These are phyloP conservation scores for Trichonephila clavipes DNA, from an alignment of 1,140 invertebrate genomes.

Conservation along the genomic window DNA sequence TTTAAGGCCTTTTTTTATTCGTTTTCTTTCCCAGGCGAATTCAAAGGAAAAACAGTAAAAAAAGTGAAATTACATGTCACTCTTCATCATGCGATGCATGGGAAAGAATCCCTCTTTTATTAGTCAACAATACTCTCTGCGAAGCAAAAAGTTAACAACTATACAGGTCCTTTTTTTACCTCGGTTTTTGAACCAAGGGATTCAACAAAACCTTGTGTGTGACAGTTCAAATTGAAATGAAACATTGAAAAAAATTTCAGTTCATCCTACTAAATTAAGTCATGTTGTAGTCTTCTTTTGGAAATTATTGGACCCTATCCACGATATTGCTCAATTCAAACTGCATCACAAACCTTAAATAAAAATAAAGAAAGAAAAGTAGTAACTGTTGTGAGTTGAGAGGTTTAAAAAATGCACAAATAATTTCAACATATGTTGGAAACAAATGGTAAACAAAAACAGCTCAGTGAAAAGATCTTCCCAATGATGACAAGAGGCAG, in stretches of 20 bases:
- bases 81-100: not conserved
- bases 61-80: not conserved
- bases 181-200: not conserved
- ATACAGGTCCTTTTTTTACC: not conserved
- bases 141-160: not conserved
- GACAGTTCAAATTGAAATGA: slow-evolving; percentile 3
- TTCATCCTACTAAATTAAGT: not conserved
- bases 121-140: not conserved
- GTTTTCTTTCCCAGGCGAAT: not conserved
- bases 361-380: not conserved
- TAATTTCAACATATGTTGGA: slow-evolving; percentile 13
- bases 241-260: not conserved
- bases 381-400: not conserved
- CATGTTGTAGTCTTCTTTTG: not conserved
- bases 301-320: not conserved
- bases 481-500: slow-evolving; percentile 10
- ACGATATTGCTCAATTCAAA: not conserved
- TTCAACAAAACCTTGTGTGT: not conserved
- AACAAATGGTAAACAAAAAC: slow-evolving; percentile 36
- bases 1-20: not conserved
- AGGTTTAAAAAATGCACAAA: slow-evolving; percentile 21
- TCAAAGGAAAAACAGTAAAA: not conserved
- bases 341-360: not conserved
- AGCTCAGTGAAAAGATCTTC: not conserved
- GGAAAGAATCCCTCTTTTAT: not conserved